A percentile compares a stretch with the other conserved stretches of the same genome.
Conservation (phyloP, 2,113 vertebrate species). For the Tauraco erythrolophus region DNA sequence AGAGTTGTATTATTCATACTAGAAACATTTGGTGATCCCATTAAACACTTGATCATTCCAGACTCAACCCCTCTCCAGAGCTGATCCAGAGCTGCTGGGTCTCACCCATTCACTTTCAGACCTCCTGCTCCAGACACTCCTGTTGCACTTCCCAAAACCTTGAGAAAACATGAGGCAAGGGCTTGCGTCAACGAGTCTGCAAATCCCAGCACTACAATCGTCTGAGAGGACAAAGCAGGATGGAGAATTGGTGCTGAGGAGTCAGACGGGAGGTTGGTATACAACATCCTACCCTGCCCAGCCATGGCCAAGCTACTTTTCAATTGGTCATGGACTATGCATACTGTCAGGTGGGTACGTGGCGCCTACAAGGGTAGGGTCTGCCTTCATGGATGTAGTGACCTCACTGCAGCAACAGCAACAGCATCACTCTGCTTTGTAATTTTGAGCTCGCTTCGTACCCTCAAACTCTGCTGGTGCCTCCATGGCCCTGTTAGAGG, state of each 20-base stretch:
- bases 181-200: not conserved
- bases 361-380: too few relatives aligned
- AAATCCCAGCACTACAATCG: not conserved
- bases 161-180: not conserved
- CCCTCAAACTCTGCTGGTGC: not conserved
- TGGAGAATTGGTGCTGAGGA: not conserved
- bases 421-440: not conserved
- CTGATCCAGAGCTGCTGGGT: not conserved
- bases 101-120: not conserved
- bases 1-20: not conserved
- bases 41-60: not conserved
- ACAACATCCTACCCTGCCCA: not conserved
- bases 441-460: not conserved
- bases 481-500: not conserved
- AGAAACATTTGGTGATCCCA: not conserved
- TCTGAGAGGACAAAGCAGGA: not conserved
- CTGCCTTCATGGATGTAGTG: not conserved
- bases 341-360: not conserved
- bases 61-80: not conserved
- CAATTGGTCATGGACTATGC: not conserved
- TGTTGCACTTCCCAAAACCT: not conserved
- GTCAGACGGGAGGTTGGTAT: not conserved
- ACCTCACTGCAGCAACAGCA: not conserved
- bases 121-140: not conserved
- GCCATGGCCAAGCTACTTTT: not conserved